Evolutionary conservation across 2,113 vertebrate species (phyloP), one percentile per base, ranked within the genome.

Genomic region (Lepus americanus): DNA sequence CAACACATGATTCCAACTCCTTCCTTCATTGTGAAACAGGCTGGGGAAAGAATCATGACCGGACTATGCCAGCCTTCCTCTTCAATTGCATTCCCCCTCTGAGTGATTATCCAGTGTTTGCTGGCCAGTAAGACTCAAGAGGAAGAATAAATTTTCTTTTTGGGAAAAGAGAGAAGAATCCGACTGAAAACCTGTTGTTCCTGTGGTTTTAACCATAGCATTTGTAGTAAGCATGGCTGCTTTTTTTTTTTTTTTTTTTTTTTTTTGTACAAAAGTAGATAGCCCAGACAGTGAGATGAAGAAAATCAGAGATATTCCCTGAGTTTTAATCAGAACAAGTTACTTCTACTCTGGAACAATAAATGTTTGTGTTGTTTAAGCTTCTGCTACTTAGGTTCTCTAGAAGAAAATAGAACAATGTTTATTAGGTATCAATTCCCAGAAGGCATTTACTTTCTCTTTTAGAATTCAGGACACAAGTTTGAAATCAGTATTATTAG

Each of bases 361-460:
- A 31, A 69, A 27, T 6, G 1, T 70, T 25, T 82, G 0, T 39
- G 63, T 19, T 74, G 6, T 66, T 66, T 70, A 91, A 87, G 31
- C 13, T 14, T n/a, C 13, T 67, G 31, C 19, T 82, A n/a, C 5
- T n/a, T 76, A 77, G 16, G 5, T 70, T 61, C 13, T 80, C 31
- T 82, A 67, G 64, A 94, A 76, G 44, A 81, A 84, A 53, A 36
- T 7, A 55, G 16, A 91, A 67, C 2, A 9, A 31, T 76, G 20
- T 20, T 64, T 64, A 74, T 59, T 90, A 87, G 93, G 61, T 59
- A 85, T 63, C 22, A 94, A 59, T 44, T 39, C 85, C 6, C 23
- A 89, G 5, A 27, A 80, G 36, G 9, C 31, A 94, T 44, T 88
- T 55, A 33, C 25, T 95, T 64, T 70, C 16, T 27, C 5, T 78